phyloP scores from a whole-genome alignment of 2,113 vertebrate genomes.

The Bujurquina vittata region DNA sequence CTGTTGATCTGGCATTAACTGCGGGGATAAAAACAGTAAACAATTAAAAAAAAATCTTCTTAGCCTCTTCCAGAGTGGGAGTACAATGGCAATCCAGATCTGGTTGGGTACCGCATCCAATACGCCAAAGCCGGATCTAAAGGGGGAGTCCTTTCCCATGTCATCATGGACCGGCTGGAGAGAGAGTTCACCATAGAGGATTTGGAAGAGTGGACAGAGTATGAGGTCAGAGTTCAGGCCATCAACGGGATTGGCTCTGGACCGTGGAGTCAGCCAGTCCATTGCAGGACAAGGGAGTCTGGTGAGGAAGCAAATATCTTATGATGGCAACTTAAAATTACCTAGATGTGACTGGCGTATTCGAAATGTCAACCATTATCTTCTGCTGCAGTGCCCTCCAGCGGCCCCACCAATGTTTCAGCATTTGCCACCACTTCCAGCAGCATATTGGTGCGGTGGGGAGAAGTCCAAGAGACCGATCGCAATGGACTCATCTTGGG shows the following conservation, averaged over 20 bases:
- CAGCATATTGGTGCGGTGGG: slow-evolving; percentile 93
- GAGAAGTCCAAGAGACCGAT: slow-evolving; percentile 85
- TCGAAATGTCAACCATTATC: background rate
- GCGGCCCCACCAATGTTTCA: slow-evolving; percentile 90
- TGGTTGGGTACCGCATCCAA: slow-evolving; percentile 91
- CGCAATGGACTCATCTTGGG: slow-evolving; percentile 93
- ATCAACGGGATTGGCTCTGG: slow-evolving; percentile 92
- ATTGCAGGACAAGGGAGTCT: slow-evolving; percentile 87
- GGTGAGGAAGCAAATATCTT: slow-evolving; percentile 63
- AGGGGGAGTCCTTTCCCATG: slow-evolving; percentile 82
- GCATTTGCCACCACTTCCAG: slow-evolving; percentile 93
- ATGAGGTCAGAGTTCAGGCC: slow-evolving; percentile 92
- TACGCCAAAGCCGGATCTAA: slow-evolving; percentile 83
- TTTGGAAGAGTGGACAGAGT: slow-evolving; percentile 96
- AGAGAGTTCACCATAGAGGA: slow-evolving; percentile 95
- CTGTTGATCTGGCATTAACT: slow-evolving; percentile 27
- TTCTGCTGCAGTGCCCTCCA: slow-evolving; percentile 87
- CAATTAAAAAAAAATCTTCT: slow-evolving; percentile 3
- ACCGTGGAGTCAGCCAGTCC: slow-evolving; percentile 88
- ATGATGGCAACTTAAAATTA: background rate
- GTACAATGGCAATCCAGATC: slow-evolving; percentile 95
- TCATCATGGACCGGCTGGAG: slow-evolving; percentile 90
- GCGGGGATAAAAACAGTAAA: slow-evolving; percentile 4
- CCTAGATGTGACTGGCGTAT: background rate
- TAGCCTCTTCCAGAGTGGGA: slow-evolving; percentile 96